Evolutionary conservation across 1,140 invertebrate genomes (phyloP), one percentile per base, ranked within the genome.

Genomic region (Eueides isabella): DNA sequence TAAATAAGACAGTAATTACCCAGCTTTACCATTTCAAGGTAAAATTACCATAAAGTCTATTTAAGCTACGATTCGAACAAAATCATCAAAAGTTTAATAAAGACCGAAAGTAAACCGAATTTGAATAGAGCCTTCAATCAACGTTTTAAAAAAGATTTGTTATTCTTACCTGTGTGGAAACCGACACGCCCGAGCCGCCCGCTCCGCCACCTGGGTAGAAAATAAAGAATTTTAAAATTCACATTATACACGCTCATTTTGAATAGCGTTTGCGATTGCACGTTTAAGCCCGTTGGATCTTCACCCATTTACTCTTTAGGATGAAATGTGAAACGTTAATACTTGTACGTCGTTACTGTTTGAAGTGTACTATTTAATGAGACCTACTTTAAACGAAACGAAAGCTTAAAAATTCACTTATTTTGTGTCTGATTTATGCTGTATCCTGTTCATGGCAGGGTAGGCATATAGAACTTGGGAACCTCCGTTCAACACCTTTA

Each of bases 121-220:
- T 55, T 55, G 23, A 55, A 55, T 55, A 55, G 48, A 11, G 48
- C 48, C 48, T 55, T 55, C 48, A 35, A 66, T 38, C 31, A 66
- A 66, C n/a, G n/a, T 28, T 63, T 62, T 67, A 67, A 31, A 73
- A 62, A 28, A 67, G 11, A 62, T 73, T 73, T 68, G 14, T 16
- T 72, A 30, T 62, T 61, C 72, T 81, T 76, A 91, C 89, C 85
- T 91, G 87, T 76, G 89, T 89, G 41, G 89, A 91, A 74, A 91
- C 89, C 55, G 89, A 91, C 64, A 91, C 86, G 62, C 86, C 86
- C n/a, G 82, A 81, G 55, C 83, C 80, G 61, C 83, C 74, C 31
- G 76, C 81, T 33, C 76, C 81, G 77, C 79, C 84, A 86, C 86
- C 89, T 91, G 77, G 5, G 14, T 79, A 85, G 71, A 65, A 80